Conservation (phyloP, 2,888 invertebrate genomes). For the Cryptus armator region DNA sequence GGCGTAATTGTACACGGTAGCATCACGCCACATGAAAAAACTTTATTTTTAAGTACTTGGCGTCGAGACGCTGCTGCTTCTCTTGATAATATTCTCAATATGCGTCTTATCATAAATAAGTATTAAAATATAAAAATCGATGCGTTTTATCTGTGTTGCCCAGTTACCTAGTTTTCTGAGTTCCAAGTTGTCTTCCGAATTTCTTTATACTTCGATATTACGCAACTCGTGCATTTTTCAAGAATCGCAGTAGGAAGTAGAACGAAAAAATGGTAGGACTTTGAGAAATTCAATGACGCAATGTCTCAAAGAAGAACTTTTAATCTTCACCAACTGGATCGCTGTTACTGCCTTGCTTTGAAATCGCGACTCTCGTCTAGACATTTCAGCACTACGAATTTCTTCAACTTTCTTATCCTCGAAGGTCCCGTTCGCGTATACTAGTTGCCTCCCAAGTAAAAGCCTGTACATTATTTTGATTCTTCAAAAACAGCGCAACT, state of each 20-base stretch:
- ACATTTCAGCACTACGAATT: constrained; percentile 46
- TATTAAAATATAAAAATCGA: too few relatives aligned
- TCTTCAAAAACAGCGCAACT: too few relatives aligned
- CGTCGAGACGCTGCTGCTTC: too few relatives aligned
- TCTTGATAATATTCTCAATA: too few relatives aligned
- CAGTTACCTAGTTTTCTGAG: too few relatives aligned
- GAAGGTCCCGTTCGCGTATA: not conserved
- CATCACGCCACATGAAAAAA: too few relatives aligned
- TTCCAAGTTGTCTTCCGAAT: too few relatives aligned
- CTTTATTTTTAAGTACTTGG: too few relatives aligned
- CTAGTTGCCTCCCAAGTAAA: not conserved
- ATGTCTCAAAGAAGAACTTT: constrained; percentile 45
- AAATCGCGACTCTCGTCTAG: constrained; percentile 6
- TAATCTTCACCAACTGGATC: constrained; percentile 40
- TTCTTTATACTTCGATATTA: too few relatives aligned
- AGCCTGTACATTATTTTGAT: not conserved
- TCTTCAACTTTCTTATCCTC: constrained; percentile 18
- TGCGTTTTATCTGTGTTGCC: too few relatives aligned
- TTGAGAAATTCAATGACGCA: constrained; percentile 22
- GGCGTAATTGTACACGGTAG: too few relatives aligned
- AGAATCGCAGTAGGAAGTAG: constrained; percentile 13
- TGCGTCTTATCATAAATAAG: too few relatives aligned
- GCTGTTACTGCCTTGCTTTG: constrained; percentile 1
- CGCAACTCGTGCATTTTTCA: not conserved
- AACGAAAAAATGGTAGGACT: not conserved